Percentiles rank a stretch among this genome's conserved stretches.
Conservation (phyloP, 30 jellyfish, hydroid and myxozoan species). For the Chrysaora quinquecirrha region DNA sequence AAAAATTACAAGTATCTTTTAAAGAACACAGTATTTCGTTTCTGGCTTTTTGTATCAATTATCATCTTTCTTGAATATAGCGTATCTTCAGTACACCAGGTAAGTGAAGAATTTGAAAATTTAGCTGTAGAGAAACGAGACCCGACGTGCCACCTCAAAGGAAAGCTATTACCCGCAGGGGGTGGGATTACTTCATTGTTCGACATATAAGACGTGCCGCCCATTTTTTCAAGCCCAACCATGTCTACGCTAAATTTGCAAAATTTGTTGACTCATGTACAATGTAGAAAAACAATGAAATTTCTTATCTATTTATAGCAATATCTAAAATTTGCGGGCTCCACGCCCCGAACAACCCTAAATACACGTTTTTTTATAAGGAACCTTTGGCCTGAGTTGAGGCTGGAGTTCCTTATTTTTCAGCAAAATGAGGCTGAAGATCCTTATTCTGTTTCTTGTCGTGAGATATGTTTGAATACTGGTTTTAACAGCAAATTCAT, state of each 20-base stretch:
- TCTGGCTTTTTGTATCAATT: slow-evolving; percentile 2
- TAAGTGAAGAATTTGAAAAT: background rate
- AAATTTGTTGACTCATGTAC: background rate
- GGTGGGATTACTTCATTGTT: background rate
- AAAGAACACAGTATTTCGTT: slow-evolving; percentile 1
- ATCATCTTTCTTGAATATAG: slow-evolving; percentile 12
- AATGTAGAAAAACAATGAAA: too few species aligned
- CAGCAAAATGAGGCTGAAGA: too few species aligned
- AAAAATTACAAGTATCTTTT: slow-evolving; percentile 9
- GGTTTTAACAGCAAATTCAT: too few species aligned
- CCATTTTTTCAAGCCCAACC: background rate
- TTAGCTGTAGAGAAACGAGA: background rate
- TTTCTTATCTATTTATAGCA: too few species aligned
- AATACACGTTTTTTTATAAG: too few species aligned
- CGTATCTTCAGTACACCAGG: slow-evolving; percentile 60
- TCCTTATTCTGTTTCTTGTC: too few species aligned
- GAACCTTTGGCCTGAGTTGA: too few species aligned
- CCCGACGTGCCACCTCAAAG: background rate
- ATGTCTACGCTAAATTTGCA: background rate
- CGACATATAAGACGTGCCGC: background rate
- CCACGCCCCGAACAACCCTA: too few species aligned
- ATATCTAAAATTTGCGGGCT: too few species aligned
- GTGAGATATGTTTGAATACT: too few species aligned
- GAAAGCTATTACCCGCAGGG: background rate
- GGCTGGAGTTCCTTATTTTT: too few species aligned